Conservation (phyloP, 2,888 invertebrate species). For the Drosophila mimica region DNA sequence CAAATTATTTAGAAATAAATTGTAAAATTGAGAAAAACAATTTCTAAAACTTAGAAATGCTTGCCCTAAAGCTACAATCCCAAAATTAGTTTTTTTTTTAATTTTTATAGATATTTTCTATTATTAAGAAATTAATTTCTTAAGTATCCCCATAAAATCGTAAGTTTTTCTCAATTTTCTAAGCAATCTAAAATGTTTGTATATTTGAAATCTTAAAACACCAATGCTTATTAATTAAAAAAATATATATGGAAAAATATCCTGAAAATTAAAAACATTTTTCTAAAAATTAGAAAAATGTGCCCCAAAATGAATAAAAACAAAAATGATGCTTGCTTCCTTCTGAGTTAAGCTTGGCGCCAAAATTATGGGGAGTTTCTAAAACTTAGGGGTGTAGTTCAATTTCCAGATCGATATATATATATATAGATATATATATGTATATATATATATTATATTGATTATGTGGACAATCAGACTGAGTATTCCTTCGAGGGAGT, state of each 20-base stretch:
- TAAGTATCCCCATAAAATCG: background rate
- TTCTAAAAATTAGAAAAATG: background rate
- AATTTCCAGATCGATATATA: background rate
- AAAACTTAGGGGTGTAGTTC: background rate
- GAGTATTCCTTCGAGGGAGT: background rate
- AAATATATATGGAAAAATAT: background rate
- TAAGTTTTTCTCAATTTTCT: background rate
- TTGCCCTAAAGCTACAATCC: background rate
- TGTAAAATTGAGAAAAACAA: background rate
- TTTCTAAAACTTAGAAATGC: background rate
- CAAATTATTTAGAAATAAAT: background rate
- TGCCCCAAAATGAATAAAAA: background rate
- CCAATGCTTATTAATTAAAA: background rate
- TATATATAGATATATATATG: no score
- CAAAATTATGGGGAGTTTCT: background rate
- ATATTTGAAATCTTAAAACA: background rate
- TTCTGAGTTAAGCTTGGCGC: background rate
- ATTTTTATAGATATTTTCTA: background rate
- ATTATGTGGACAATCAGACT: background rate
- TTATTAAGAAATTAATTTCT: background rate
- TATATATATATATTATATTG: background rate
- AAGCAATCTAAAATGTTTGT: background rate
- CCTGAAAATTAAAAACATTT: no score
- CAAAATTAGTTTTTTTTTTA: background rate
- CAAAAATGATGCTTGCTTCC: rapidly evolving